phyloP scores from a whole-genome alignment of 1,140 invertebrate genomes.

The Drosophila auraria region DNA sequence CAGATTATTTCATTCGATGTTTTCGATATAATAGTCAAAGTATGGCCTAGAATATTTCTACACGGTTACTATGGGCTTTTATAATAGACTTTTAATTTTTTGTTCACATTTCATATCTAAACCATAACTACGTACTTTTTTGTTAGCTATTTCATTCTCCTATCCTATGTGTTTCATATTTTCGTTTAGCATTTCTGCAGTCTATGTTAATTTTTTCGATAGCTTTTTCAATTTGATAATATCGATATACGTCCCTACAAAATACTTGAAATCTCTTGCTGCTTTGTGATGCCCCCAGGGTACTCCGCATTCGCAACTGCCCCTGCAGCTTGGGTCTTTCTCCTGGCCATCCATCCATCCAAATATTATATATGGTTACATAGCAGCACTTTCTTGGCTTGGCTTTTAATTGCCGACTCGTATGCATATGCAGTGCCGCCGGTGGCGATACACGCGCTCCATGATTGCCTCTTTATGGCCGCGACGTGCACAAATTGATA shows the following conservation, averaged over 20 bases:
- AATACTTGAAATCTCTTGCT: too few species aligned
- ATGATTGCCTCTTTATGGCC: slow-evolving; percentile 72
- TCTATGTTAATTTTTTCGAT: background rate
- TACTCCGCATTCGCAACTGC: slow-evolving; percentile 2
- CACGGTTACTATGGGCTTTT: too few species aligned
- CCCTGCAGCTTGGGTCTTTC: background rate
- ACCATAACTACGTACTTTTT: too few species aligned
- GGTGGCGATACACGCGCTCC: slow-evolving; percentile 41
- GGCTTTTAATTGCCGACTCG: slow-evolving; percentile 50
- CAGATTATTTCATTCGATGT: too few species aligned
- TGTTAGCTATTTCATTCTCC: too few species aligned
- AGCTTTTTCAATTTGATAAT: background rate
- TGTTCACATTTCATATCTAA: too few species aligned
- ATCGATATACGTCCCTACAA: too few species aligned
- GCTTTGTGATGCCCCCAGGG: background rate
- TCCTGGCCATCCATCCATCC: background rate
- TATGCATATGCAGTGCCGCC: slow-evolving; percentile 50
- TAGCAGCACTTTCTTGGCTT: slow-evolving; percentile 32
- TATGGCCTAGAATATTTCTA: too few species aligned
- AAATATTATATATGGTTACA: slow-evolving; percentile 23
- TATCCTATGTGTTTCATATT: too few species aligned
- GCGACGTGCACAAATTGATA: slow-evolving; percentile 80
- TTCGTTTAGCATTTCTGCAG: background rate
- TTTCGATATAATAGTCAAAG: too few species aligned
- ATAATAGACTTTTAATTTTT: too few species aligned